Percentiles rank a stretch among this genome's conserved stretches.
These are phyloP conservation scores for Hanleya hanleyi DNA, from an alignment of 2,888 invertebrate genomes.

Conservation along the genomic window DNA sequence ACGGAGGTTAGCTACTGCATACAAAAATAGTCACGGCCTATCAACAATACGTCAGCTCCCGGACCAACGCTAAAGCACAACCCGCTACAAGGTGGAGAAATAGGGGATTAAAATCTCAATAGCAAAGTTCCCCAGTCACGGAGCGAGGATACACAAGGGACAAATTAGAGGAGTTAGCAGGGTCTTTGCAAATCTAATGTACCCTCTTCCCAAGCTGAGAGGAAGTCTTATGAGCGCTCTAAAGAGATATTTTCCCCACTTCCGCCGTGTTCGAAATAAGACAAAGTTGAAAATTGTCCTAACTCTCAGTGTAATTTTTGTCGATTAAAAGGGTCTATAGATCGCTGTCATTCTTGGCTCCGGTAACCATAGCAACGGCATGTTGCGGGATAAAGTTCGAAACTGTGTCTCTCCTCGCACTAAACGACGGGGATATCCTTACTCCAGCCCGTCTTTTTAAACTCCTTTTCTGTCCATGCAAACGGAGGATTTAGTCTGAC, in stretches of 20 bases:
- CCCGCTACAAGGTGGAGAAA: neutral
- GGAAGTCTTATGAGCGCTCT: neutral
- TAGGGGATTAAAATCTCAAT: slow-evolving; percentile 2
- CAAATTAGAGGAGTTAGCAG: slow-evolving; percentile 6
- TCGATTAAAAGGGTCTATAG: slow-evolving; percentile 3
- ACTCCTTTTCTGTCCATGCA: neutral
- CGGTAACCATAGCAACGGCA: neutral
- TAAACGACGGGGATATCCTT: slow-evolving; percentile 1
- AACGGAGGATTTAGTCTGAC: slow-evolving; percentile 5
- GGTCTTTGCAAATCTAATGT: slow-evolving; percentile 11
- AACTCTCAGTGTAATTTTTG: slow-evolving; percentile 3
- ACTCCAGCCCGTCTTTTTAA: neutral
- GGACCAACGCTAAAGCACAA: neutral
- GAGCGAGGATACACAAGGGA: slow-evolving; percentile 1
- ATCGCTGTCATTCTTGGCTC: neutral
- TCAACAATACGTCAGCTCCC: neutral
- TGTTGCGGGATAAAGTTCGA: neutral
- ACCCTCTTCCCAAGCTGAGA: neutral
- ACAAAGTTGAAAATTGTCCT: slow-evolving; percentile 12
- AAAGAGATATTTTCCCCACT: neutral
- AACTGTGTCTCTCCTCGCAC: neutral
- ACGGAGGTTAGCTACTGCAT: neutral
- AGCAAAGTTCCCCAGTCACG: neutral
- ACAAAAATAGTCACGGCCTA: neutral
- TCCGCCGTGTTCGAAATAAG: slow-evolving; percentile 8